A percentile compares a stretch with the other conserved stretches of the same genome.
phyloP scores from a whole-genome alignment of 2,113 vertebrate genomes.

The Furnarius figulus region DNA sequence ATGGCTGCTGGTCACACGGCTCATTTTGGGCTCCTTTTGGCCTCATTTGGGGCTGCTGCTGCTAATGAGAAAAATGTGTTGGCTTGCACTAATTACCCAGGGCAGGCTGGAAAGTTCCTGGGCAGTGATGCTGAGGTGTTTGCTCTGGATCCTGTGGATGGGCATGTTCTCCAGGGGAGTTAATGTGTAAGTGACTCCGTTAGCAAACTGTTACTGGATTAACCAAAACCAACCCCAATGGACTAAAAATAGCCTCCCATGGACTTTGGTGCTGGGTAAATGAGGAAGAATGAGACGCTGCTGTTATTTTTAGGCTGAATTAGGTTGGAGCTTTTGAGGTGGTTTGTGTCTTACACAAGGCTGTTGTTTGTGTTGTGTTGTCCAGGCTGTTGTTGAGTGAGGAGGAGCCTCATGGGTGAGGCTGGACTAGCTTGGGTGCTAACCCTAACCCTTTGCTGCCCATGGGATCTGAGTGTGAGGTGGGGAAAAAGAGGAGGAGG shows the following conservation, averaged over 20 bases:
- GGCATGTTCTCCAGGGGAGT: neutral
- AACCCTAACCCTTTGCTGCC: too few species aligned
- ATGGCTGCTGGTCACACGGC: too few species aligned
- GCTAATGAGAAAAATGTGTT: neutral
- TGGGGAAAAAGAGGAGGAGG: too few species aligned
- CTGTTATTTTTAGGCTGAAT: slow-evolving; percentile 1
- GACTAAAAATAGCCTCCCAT: slow-evolving; percentile 34
- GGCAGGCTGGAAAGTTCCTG: neutral
- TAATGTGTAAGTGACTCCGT: neutral
- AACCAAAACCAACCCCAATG: neutral
- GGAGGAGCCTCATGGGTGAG: too few species aligned
- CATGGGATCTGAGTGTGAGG: too few species aligned
- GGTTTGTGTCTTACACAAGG: neutral
- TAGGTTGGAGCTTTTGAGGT: neutral
- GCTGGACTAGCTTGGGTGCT: too few species aligned
- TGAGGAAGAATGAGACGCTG: neutral
- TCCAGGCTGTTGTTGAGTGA: neutral
- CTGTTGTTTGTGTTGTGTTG: neutral
- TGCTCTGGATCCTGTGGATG: neutral
- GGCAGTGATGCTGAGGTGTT: neutral
- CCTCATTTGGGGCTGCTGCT: neutral
- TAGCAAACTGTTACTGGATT: neutral
- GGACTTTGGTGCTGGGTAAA: neutral
- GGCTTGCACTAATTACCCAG: neutral
- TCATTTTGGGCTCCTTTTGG: neutral